Conservation (phyloP, 2,888 invertebrate genomes). For the Thera obeliscata region DNA sequence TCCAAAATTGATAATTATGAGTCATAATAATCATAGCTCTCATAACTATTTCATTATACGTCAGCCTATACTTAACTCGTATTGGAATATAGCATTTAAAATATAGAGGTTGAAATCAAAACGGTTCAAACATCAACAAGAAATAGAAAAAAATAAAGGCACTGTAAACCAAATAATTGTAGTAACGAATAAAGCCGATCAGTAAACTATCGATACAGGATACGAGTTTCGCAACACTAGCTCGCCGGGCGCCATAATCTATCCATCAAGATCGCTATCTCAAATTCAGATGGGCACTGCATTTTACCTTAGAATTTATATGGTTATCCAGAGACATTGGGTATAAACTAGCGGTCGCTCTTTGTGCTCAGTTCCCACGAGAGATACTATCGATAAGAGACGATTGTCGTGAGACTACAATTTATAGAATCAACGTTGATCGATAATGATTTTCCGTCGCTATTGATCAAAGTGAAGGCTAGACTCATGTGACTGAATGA, state of each 20-base stretch:
- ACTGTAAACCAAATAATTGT: constrained; percentile 3
- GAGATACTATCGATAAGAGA: constrained; percentile 55
- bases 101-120: not conserved
- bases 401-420: constrained; percentile 54
- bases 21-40: not conserved
- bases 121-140: not conserved
- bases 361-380: constrained; percentile 68
- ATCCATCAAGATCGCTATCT: constrained; percentile 72
- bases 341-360: constrained; percentile 62
- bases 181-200: constrained; percentile 8
- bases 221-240: constrained; percentile 48
- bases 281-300: constrained; percentile 64
- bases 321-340: constrained; percentile 49
- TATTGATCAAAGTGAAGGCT: constrained; percentile 22
- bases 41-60: not conserved
- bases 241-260: constrained; percentile 59
- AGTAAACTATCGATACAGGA: constrained; percentile 38
- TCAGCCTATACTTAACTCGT: no score
- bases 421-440: constrained; percentile 31
- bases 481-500: not conserved
- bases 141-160: not conserved
- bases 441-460: constrained; percentile 33
- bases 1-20: not conserved
- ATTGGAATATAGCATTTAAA: not conserved
- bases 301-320: constrained; percentile 64